Percentiles rank a stretch among this genome's conserved stretches.
Conservation (phyloP, 2,888 invertebrate genomes). For the Poecilobothrus nobilitatus region DNA sequence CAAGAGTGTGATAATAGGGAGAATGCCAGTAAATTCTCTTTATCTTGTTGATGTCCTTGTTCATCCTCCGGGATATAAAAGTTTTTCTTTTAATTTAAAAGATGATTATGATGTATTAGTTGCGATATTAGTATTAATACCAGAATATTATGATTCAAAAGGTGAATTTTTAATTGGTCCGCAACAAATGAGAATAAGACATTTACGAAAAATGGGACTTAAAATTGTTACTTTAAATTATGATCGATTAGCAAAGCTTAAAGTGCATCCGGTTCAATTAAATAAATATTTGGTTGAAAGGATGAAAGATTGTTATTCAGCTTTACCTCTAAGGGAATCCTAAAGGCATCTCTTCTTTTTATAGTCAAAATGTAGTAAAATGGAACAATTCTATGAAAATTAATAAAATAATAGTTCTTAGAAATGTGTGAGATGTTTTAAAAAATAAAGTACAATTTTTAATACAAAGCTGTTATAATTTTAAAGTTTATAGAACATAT, state of each 20-base stretch:
- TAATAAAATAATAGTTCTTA: neutral
- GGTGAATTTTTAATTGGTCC: constrained; percentile 52
- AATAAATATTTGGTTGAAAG: constrained; percentile 47
- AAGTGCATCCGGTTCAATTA: constrained; percentile 46
- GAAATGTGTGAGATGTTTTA: too few species aligned
- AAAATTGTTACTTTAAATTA: constrained; percentile 54
- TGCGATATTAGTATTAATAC: constrained; percentile 54
- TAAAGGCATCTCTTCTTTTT: neutral
- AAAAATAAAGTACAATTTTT: too few species aligned
- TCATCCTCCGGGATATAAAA: constrained; percentile 45
- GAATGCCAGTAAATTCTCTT: constrained; percentile 50
- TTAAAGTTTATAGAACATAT: too few species aligned
- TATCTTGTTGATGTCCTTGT: constrained; percentile 55
- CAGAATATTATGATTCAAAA: constrained; percentile 57
- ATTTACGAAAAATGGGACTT: constrained; percentile 55
- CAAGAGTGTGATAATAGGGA: constrained; percentile 47
- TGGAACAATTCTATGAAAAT: neutral
- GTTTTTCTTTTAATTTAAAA: constrained; percentile 45
- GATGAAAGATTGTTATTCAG: constrained; percentile 34
- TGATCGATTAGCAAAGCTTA: constrained; percentile 45
- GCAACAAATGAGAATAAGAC: constrained; percentile 54
- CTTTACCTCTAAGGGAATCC: constrained; percentile 23
- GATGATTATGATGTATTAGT: constrained; percentile 45
- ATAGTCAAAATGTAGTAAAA: neutral
- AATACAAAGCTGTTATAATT: too few species aligned